Percentiles rank a stretch among this genome's conserved stretches.
These are phyloP conservation scores for Chloromyia formosa DNA, from an alignment of 2,888 invertebrate species.

Conservation along the genomic window DNA sequence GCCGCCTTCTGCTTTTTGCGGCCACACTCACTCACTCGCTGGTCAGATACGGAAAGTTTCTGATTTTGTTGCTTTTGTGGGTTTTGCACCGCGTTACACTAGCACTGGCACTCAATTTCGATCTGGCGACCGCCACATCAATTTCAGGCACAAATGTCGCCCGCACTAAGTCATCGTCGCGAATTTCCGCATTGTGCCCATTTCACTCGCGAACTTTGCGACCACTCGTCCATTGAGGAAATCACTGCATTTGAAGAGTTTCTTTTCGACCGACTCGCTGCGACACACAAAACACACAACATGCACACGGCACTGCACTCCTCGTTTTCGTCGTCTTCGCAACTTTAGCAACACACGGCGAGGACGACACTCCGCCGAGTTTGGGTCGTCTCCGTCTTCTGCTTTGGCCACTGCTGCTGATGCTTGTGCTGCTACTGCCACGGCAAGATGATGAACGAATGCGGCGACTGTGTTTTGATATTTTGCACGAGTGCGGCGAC, in stretches of 20 bases:
- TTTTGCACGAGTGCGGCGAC: too few relatives aligned
- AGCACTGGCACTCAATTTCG: too few relatives aligned
- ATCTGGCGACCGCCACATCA: slow-evolving; percentile 1
- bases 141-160: background rate
- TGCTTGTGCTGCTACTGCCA: too few relatives aligned
- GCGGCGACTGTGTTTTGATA: too few relatives aligned
- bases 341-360: background rate
- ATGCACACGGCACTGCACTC: background rate
- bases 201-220: background rate
- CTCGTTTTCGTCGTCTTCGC: too few relatives aligned
- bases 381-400: too few relatives aligned
- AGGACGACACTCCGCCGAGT: too few relatives aligned
- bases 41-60: background rate
- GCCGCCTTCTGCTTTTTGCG: background rate
- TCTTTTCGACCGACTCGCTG: background rate
- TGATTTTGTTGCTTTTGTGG: background rate
- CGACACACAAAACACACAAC: background rate
- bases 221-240: slow-evolving; percentile 14
- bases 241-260: slow-evolving; percentile 30
- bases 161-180: slow-evolving; percentile 9
- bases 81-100: too few relatives aligned
- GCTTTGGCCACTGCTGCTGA: too few relatives aligned
- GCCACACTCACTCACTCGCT: background rate
- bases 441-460: too few relatives aligned
- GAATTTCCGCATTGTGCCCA: slow-evolving; percentile 14